Evolutionary conservation across 2,113 vertebrate species (phyloP).

Genomic region (Gobiocypris rarus): DNA sequence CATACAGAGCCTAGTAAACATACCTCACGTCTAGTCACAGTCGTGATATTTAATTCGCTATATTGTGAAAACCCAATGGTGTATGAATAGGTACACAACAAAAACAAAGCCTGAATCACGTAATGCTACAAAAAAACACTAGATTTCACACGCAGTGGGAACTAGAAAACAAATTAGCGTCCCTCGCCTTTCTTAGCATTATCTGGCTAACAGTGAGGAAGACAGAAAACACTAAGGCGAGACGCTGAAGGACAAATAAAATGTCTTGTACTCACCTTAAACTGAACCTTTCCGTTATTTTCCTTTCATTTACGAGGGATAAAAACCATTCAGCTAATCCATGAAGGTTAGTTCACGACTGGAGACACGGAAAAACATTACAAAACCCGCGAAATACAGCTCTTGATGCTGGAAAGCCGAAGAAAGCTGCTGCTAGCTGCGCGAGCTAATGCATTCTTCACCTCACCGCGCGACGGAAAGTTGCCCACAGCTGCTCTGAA

Average conservation of each 20-base stretch:
- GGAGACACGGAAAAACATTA: constrained; percentile 27
- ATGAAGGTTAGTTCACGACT: constrained; percentile 27
- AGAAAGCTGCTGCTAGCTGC: constrained; percentile 35
- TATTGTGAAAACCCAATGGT: background rate
- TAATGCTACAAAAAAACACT: too few species aligned
- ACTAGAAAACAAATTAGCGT: background rate
- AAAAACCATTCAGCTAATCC: constrained; percentile 41
- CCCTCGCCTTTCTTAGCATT: background rate
- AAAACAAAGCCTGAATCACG: background rate
- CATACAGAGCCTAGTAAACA: background rate
- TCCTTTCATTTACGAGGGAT: constrained; percentile 37
- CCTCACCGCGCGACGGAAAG: constrained; percentile 54
- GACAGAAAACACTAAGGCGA: constrained; percentile 11
- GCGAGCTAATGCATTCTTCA: constrained; percentile 54
- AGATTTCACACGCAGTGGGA: background rate
- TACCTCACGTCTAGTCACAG: background rate
- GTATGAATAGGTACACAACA: background rate
- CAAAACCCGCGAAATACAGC: background rate
- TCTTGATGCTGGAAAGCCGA: constrained; percentile 26
- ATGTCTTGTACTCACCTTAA: constrained; percentile 51
- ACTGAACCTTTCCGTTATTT: background rate
- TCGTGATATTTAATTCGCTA: background rate
- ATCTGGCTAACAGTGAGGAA: constrained; percentile 49
- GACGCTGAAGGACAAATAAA: constrained; percentile 37
- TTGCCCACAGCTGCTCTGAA: constrained; percentile 52